Percentiles rank a stretch among this genome's conserved stretches.
These are phyloP conservation scores for Drosophila lacicola DNA, from an alignment of 2,888 invertebrate species.

Conservation along the genomic window DNA sequence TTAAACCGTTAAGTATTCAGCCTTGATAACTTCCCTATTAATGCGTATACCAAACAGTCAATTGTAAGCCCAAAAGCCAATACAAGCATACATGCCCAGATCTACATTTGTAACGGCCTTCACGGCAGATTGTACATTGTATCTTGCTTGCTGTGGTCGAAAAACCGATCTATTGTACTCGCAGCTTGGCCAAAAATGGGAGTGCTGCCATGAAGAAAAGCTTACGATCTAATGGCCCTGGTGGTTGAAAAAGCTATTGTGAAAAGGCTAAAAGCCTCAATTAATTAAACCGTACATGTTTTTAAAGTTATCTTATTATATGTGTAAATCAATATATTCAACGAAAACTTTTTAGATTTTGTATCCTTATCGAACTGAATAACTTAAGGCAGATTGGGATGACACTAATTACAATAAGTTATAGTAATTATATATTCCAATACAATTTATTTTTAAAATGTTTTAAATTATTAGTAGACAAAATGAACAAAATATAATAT, in stretches of 20 bases:
- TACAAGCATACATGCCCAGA: conserved; percentile 23
- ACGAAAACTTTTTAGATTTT: no score
- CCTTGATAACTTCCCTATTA: conserved; percentile 75
- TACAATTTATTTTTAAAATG: neutral
- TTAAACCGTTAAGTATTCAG: conserved; percentile 48
- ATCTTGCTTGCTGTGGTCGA: conserved; percentile 44
- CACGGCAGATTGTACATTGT: conserved; percentile 38
- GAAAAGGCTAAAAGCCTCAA: conserved; percentile 5
- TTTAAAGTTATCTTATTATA: neutral
- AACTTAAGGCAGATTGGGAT: no score
- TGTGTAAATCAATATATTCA: no score
- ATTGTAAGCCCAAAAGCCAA: conserved; percentile 52
- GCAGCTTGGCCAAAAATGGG: conserved; percentile 41
- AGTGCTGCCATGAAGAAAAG: conserved; percentile 59
- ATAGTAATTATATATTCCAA: neutral
- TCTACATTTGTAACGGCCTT: conserved; percentile 59
- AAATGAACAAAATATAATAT: neutral
- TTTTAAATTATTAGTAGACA: neutral
- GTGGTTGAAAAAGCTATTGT: conserved; percentile 53
- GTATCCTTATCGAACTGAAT: neutral
- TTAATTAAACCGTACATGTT: neutral
- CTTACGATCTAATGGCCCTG: conserved; percentile 45
- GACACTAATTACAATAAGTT: no score
- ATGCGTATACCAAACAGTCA: conserved; percentile 28
- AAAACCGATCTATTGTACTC: conserved; percentile 51